Conservation (phyloP, 1,140 invertebrate genomes). For the Adelges cooleyi region DNA sequence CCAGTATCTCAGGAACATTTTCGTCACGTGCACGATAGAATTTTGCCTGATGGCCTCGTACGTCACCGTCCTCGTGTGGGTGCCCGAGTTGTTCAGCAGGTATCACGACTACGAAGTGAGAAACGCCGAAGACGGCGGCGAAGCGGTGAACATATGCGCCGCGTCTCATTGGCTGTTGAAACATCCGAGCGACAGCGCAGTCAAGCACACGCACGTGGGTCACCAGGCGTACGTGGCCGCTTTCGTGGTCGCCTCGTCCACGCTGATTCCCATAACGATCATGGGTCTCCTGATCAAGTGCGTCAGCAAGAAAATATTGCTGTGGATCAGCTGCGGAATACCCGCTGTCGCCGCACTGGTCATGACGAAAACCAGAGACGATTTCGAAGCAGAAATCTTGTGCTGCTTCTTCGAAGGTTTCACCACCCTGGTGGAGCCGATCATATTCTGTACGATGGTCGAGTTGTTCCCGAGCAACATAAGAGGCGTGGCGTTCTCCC, state of each 20-base stretch:
- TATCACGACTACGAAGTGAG: neutral
- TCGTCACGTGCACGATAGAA: neutral
- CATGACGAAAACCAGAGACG: neutral
- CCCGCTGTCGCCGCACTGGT: neutral
- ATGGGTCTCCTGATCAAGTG: neutral
- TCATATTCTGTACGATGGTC: conserved; percentile 6
- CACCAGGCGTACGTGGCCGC: neutral
- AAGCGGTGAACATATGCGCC: neutral
- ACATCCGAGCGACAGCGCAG: neutral
- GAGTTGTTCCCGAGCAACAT: conserved; percentile 9
- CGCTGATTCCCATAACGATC: neutral
- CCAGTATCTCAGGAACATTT: neutral
- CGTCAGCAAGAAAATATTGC: neutral
- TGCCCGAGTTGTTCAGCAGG: conserved; percentile 2
- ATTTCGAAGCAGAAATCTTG: conserved; percentile 4
- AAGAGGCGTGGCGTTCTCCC: neutral
- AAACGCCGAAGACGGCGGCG: neutral
- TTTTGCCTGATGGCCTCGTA: conserved; percentile 18
- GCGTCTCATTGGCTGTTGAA: conserved; percentile 1
- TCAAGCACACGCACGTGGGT: neutral
- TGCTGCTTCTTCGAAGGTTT: neutral
- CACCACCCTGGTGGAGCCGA: neutral
- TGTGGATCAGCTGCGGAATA: conserved; percentile 1
- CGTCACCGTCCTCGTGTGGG: conserved; percentile 1
- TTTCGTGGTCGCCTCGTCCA: neutral